Percentiles rank a stretch among this genome's conserved stretches.
Evolutionary conservation across 2,888 invertebrate genomes (phyloP).

Genomic region (Heliconius sara): DNA sequence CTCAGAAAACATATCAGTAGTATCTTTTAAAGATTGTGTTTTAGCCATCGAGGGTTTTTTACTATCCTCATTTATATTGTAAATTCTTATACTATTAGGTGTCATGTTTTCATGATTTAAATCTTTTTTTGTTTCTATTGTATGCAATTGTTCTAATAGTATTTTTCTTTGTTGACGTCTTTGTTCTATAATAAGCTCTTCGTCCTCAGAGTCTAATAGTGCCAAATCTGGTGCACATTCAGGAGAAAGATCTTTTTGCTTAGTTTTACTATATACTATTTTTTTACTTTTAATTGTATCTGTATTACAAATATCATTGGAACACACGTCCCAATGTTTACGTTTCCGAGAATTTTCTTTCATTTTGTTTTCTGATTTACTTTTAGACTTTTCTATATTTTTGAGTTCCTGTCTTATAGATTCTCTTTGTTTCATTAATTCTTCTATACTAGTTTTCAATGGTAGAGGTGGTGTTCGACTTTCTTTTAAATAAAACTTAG

Average conservation of each 20-base stretch:
- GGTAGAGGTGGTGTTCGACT: constrained; percentile 75
- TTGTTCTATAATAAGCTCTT: constrained; percentile 95
- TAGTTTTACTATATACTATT: constrained; percentile 16
- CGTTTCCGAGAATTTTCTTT: constrained; percentile 47
- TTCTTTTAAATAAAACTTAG: constrained; percentile 53
- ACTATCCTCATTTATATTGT: constrained; percentile 47
- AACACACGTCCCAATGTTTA: constrained; percentile 48
- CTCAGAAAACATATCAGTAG: constrained; percentile 96
- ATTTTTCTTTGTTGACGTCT: constrained; percentile 94
- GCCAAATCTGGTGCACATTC: constrained; percentile 86
- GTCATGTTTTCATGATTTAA: constrained; percentile 37
- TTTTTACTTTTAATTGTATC: constrained; percentile 47
- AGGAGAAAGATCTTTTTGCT: constrained; percentile 58
- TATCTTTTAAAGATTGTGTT: constrained; percentile 69
- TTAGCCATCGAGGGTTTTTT: constrained; percentile 56
- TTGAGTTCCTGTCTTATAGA: constrained; percentile 67
- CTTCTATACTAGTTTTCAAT: constrained; percentile 63
- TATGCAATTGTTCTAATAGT: constrained; percentile 85
- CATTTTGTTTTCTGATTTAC: constrained; percentile 48
- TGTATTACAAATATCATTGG: constrained; percentile 44
- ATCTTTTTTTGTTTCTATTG: constrained; percentile 45
- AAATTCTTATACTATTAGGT: constrained; percentile 43
- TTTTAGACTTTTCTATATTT: constrained; percentile 58
- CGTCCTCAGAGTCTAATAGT: constrained; percentile 89
- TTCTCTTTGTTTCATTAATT: constrained; percentile 69